Percentiles rank a stretch among this genome's conserved stretches.
Conservation (phyloP, 30 jellyfish, hydroid and myxozoan genomes). For the Hydractinia symbiolongicarpus region DNA sequence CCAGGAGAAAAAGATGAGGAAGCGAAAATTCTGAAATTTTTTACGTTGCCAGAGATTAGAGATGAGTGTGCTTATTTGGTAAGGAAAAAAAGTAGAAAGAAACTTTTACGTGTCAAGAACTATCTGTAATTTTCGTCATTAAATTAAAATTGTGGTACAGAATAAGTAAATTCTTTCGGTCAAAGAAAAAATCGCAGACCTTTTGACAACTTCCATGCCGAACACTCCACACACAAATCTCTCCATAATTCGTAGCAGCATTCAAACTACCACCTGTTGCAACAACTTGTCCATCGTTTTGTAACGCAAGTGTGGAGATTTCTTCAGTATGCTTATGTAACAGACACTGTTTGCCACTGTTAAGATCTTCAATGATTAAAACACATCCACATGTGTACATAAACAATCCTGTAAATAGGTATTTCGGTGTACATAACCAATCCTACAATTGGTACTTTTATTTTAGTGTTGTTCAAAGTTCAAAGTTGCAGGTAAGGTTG, state of each 20-base stretch:
- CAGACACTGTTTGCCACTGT: constrained; percentile 52
- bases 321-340: constrained; percentile 68
- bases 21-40: no score
- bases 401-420: constrained; percentile 49
- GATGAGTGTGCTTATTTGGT: no score
- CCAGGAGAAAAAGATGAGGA: no score
- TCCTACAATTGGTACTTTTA: neutral
- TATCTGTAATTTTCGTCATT: no score
- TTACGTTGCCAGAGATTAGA: no score
- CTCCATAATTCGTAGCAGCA: constrained; percentile 31
- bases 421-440: neutral
- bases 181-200: neutral
- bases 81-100: no score
- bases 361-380: constrained; percentile 62
- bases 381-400: constrained; percentile 69
- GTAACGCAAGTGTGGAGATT: constrained; percentile 69
- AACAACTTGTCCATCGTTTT: constrained; percentile 73
- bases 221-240: constrained; percentile 77
- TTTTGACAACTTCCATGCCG: constrained; percentile 52
- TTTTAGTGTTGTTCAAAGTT: neutral
- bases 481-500: no score
- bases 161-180: no score
- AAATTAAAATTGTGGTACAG: no score
- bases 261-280: constrained; percentile 73
- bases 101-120: no score